These are phyloP conservation scores for Drosophila rufa DNA, from an alignment of 1,140 invertebrate species.

Conservation along the genomic window DNA sequence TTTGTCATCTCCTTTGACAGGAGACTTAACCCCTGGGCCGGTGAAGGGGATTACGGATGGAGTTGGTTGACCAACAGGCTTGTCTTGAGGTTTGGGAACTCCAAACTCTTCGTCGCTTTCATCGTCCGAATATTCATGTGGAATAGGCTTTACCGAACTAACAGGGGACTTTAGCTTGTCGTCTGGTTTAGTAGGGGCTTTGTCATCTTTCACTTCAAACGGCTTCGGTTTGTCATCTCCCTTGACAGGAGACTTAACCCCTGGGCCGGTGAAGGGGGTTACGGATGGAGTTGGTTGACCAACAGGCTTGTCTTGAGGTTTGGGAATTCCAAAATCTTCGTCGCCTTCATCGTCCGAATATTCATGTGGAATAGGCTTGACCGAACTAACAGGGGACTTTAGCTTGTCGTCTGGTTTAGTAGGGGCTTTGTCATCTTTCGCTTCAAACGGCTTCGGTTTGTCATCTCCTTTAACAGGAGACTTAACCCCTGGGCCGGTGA, in stretches of 20 bases:
- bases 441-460: too few species aligned
- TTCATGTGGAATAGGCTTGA: too few species aligned
- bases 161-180: too few species aligned
- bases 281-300: too few species aligned
- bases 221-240: too few species aligned
- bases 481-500: too few species aligned
- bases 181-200: neutral
- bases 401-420: too few species aligned
- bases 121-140: constrained; percentile 5
- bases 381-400: neutral
- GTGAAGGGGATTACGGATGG: neutral
- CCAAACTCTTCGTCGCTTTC: constrained; percentile 6
- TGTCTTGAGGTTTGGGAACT: neutral
- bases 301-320: neutral
- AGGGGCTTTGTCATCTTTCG: too few species aligned
- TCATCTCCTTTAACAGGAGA: too few species aligned
- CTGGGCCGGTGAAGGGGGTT: too few species aligned
- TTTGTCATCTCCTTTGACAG: neutral
- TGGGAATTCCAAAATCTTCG: constrained; percentile 1
- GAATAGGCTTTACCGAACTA: too few species aligned
- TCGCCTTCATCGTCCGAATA: neutral
- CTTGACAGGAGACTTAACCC: too few species aligned
- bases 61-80: neutral
- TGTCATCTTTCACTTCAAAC: neutral
- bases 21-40: neutral